Evolutionary conservation across 2,888 invertebrate species (phyloP), one percentile per base, ranked within the genome.

Genomic region (Eudemis profundana): DNA sequence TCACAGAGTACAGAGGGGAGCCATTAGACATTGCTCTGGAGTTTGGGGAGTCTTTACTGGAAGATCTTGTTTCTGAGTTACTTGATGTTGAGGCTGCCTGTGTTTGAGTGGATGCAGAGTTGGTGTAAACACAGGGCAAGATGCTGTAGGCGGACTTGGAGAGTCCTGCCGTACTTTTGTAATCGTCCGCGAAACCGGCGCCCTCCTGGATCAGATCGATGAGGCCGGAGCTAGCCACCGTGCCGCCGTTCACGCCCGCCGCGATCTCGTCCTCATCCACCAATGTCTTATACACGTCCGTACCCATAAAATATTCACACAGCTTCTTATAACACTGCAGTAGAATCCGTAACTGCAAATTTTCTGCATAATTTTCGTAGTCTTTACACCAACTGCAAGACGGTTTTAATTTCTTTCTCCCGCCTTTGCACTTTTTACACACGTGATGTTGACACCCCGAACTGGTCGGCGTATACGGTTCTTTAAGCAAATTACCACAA

Each of bases 281-380:
- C 69, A 95, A 86, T 70, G 87, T 93, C 79, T 93, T 94, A 82
- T 95, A 97, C 66, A 96, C 93, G 42, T 94, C 93, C 1, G 96
- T 95, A 65, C 94, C 95, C 75, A 95, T 94, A 76, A 98, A 93
- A 86, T 96, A 97, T 79, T 95, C 95, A 90, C 98, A 98, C 68
- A 98, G 93, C 79, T 96, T 96, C 86, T 97, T 97, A 82, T 97
- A 98, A 88, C 98, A 97, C 84, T 97, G 96, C 65, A 98, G 87
- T 46, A 98, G 92, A 75, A 97, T 95, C 59, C 96, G 94, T 76
- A 98, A 89, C 74, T 96, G 95, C 69, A 95, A 94, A 85, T 97
- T 97, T 84, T 97, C 97, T 59, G 94, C 93, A 84, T 97, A 98
- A 69, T 95, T 94, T 40, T 94, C 94, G 78, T 96, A 96, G 78